Base-by-base conservation (phyloP, 1,140 invertebrate species). In the Bombus balteatus region DNA sequence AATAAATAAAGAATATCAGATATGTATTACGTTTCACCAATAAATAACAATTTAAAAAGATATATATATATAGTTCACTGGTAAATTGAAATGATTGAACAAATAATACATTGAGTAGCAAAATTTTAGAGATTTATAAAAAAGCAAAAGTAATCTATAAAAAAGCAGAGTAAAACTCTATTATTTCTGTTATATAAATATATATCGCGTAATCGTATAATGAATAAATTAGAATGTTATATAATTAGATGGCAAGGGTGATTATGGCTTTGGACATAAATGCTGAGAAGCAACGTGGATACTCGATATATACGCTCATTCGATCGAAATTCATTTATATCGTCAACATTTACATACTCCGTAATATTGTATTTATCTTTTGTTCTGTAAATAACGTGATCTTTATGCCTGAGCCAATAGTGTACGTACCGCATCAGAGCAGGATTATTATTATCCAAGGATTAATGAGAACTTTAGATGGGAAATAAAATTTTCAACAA, bases 291-390 rank as follows among this genome's bases (percentile, higher is more conserved):
- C 6, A 47, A 25, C 9, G 41, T 22, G 25, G 8, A 47, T 47
- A 3, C 65, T 62, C n/a, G 15, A 15, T 22, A 41, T 57, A n/a
- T 12, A 8, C 39, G n/a, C 12, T 25, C 47, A 25, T 37, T 15
- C 70, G 47, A 68, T 74, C 12, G 39, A 66, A 47, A 43, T 82
- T 57, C 43, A 39, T 74, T 81, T 43, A 47, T 22, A 74, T 22
- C 28, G 57, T n/a, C 39, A 82, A 74, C 18, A 66, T 62, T 34
- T 37, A 66, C 39, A 18, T 25, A 43, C n/a, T 22, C 5, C n/a
- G 47, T 59, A 57, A 65, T 66, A 65, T 43, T n/a, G 34, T 57
- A 70, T 81, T 71, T 70, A 70, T 57, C 39, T 34, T 72, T 18
- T 25, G 8, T 43, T 37, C 32, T 59, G 68, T 22, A 71, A 81